These are phyloP conservation scores for Pteropus rufus DNA, from an alignment of 2,797 vertebrate species.

Conservation along the genomic window DNA sequence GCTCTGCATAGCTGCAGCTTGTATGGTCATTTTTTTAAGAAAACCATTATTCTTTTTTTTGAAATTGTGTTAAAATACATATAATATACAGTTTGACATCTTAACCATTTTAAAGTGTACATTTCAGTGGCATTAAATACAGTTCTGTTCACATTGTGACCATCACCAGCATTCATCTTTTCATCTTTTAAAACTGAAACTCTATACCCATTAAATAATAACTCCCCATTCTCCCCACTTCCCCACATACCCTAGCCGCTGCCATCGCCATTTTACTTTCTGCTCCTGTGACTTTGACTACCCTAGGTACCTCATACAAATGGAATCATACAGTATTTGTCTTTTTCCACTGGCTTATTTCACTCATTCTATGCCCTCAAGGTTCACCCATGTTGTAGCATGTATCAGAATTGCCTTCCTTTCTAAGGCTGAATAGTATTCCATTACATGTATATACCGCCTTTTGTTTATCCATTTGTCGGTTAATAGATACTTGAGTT, in stretches of 20 bases:
- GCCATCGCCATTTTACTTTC: not conserved
- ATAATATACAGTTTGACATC: not conserved
- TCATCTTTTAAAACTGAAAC: not conserved
- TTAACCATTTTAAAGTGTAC: not conserved
- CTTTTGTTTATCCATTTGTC: not conserved
- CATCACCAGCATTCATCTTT: not conserved
- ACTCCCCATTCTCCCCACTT: not conserved
- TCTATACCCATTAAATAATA: not conserved
- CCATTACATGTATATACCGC: not conserved
- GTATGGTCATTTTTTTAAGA: not conserved
- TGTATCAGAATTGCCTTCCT: not conserved
- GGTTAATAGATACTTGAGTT: not conserved
- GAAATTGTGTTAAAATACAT: not conserved
- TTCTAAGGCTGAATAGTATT: not conserved
- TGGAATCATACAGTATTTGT: not conserved
- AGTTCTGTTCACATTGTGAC: not conserved
- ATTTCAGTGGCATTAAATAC: not conserved
- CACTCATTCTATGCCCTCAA: not conserved
- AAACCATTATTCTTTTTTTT: not conserved
- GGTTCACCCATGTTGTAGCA: not conserved
- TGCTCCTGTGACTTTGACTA: not conserved
- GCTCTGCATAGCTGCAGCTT: not conserved
- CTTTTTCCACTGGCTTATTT: not conserved
- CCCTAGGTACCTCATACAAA: not conserved
- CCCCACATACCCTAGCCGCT: not conserved